Base-by-base conservation (phyloP, 1,140 invertebrate genomes). In the Drosophila lacertosa region DNA sequence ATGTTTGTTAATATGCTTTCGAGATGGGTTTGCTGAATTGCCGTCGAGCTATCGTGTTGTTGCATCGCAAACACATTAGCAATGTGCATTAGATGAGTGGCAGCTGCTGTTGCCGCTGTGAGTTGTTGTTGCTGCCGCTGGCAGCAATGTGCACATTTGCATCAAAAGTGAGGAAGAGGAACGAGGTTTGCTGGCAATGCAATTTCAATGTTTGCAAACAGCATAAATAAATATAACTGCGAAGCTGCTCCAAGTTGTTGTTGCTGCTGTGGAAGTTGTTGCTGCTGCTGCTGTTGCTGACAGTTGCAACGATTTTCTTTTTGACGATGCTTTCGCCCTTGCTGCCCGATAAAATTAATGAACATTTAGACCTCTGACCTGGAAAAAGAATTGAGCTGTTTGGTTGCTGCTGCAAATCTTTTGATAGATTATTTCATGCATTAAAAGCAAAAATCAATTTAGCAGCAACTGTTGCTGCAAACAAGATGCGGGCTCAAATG, bases 341-440 rank as follows among this genome's bases (percentile, higher is more conserved):
- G 60, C 37, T 64, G 54, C 29, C 54, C 45, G 73, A 81, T 77
- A 73, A 74, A 71, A 82, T 82, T 82, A 82, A 82, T 82, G 79
- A 83, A 78, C 79, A 78, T 83, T 69, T 65, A 70, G 70, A 66
- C 50, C 78, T 74, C 18, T 78, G 70, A 78, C 65, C 70, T 82
- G 60, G 70, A 70, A 77, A 74, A 70, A 77, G 71, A 77, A 82
- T 70, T 66, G 45, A 63, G 70, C 58, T 73, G 55, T 20, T 32
- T 18, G 48, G 33, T 42, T 58, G 47, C 7, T 65, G 54, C 11
- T 72, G 50, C 26, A 51, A 63, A 39, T 63, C 48, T 45, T 40
- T 65, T 58, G 29, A 70, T 48, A 51, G 26, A 58, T 63, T 64
- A 44, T 18, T 54, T n/a, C n/a, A n/a, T 45, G 33, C 32, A 45